Percentiles rank a stretch among this genome's conserved stretches.
phyloP scores from a whole-genome alignment of 2,113 vertebrate genomes.

The Capricornis sumatraensis region DNA sequence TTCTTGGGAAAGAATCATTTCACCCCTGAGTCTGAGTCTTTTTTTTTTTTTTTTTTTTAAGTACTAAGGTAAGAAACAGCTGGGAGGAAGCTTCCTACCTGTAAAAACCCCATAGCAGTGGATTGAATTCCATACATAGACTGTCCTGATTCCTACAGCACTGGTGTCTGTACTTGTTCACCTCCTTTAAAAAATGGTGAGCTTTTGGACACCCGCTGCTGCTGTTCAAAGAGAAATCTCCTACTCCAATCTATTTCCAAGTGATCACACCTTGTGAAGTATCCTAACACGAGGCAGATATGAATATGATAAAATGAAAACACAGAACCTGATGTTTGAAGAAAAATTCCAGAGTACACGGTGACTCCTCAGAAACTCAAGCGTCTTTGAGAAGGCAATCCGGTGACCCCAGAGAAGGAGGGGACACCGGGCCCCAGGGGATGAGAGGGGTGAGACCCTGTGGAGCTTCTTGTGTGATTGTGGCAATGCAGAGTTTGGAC shows the following conservation, averaged over 20 bases:
- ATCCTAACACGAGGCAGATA: background rate
- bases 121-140: background rate
- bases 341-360: background rate
- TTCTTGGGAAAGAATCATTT: background rate
- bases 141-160: background rate
- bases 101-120: background rate
- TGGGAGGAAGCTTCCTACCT: background rate
- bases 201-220: background rate
- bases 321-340: background rate
- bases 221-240: background rate
- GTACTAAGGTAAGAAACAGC: background rate
- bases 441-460: background rate
- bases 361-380: background rate
- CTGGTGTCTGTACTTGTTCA: accelerated
- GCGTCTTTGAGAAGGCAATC: background rate
- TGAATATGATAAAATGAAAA: background rate
- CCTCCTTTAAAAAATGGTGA: background rate
- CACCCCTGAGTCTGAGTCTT: background rate
- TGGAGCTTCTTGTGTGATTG: background rate
- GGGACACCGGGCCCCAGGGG: background rate
- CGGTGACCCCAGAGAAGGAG: background rate
- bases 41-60: background rate
- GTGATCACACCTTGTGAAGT: background rate
- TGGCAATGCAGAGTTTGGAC: background rate
- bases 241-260: background rate